A percentile compares a stretch with the other conserved stretches of the same genome.
These are phyloP conservation scores for Gastracanthus pulcherrimus DNA, from an alignment of 2,888 invertebrate genomes.

Conservation along the genomic window DNA sequence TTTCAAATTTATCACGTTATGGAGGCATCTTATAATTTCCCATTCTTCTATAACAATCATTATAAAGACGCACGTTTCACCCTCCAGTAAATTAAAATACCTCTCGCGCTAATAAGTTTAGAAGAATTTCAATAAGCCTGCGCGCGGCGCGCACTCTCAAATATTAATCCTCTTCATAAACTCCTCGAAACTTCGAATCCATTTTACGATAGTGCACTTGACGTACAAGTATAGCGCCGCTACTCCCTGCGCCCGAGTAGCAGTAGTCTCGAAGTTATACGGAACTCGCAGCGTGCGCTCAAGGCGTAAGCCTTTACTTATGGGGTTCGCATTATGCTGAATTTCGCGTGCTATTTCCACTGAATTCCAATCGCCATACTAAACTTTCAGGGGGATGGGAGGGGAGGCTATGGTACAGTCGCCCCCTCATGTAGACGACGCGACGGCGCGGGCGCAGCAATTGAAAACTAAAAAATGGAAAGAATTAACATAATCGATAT, in stretches of 20 bases:
- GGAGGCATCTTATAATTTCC: too few relatives aligned
- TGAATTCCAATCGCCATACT: slow-evolving; percentile 28
- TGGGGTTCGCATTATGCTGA: slow-evolving; percentile 45
- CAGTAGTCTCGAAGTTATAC: slow-evolving; percentile 10
- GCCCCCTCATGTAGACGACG: not conserved
- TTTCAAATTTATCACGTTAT: too few relatives aligned
- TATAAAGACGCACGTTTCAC: not conserved
- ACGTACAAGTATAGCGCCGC: slow-evolving; percentile 17
- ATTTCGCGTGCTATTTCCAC: slow-evolving; percentile 28
- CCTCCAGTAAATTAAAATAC: slow-evolving; percentile 23
- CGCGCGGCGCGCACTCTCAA: slow-evolving; percentile 1
- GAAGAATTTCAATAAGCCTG: slow-evolving; percentile 51
- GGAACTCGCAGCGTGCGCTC: slow-evolving; percentile 28
- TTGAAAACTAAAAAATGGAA: slow-evolving; percentile 29
- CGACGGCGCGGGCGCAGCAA: not conserved
- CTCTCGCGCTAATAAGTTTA: slow-evolving; percentile 37
- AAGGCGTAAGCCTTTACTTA: slow-evolving; percentile 43
- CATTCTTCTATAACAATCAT: not conserved
- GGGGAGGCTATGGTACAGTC: not conserved
- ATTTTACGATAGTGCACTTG: slow-evolving; percentile 42
- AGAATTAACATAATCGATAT: slow-evolving; percentile 46
- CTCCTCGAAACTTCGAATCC: slow-evolving; percentile 49
- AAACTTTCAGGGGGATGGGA: not conserved
- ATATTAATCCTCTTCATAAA: slow-evolving; percentile 52
- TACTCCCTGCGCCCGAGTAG: not conserved